A percentile compares a stretch with the other conserved stretches of the same genome.
Evolutionary conservation across 1,140 invertebrate species (phyloP).

Genomic region (silkworm (Bombyx mori)): ASM3026992v2 NC_085118.1:15747501-15748000

Average conservation of each 20-base stretch:
- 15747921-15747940: too few relatives aligned
- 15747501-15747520: too few relatives aligned
- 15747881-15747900: too few relatives aligned
- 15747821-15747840: too few relatives aligned
- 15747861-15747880: too few relatives aligned
- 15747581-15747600: slow-evolving; percentile 11
- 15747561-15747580: slow-evolving; percentile 3
- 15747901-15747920: too few relatives aligned
- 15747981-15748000: not conserved
- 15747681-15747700: slow-evolving; percentile 67
- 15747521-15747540: not conserved
- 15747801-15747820: too few relatives aligned
- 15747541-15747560: slow-evolving; percentile 9
- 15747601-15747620: slow-evolving; percentile 44
- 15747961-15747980: not conserved
- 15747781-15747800: not conserved
- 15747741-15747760: slow-evolving; percentile 54
- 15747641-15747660: slow-evolving; percentile 33
- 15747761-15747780: slow-evolving; percentile 14
- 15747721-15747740: slow-evolving; percentile 65
- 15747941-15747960: too few relatives aligned
- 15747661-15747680: slow-evolving; percentile 64
- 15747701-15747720: slow-evolving; percentile 52
- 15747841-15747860: too few relatives aligned
- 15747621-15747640: slow-evolving; percentile 44